phyloP scores from a whole-genome alignment of 2,797 vertebrate species.

The Anguilla marmorata region DNA sequence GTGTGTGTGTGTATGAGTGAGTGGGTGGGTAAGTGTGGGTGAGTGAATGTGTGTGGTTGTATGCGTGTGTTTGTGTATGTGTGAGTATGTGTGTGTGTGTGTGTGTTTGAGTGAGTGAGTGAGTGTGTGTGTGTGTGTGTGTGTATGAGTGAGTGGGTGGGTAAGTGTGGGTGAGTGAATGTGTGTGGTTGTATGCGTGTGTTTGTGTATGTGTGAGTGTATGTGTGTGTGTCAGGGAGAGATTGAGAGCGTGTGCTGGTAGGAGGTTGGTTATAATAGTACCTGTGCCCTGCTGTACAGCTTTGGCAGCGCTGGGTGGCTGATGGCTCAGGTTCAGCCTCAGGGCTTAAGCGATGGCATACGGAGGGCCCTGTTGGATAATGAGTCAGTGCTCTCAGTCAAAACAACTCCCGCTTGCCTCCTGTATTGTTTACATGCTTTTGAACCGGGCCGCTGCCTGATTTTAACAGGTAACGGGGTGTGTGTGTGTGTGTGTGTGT shows the following conservation, averaged over 20 bases:
- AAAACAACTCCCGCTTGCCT: slow-evolving; percentile 67
- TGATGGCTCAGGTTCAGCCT: slow-evolving; percentile 3
- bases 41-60: neutral
- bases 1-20: neutral
- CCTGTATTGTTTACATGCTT: slow-evolving; percentile 59
- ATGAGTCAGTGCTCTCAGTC: slow-evolving; percentile 68
- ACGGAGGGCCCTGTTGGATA: slow-evolving; percentile 55
- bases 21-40: neutral
- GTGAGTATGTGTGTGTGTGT: neutral
- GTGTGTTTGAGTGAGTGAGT: neutral
- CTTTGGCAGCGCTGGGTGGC: neutral
- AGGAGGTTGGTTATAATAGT: neutral
- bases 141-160: neutral
- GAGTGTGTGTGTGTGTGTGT: neutral
- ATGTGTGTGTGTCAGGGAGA: neutral
- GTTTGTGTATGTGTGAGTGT: neutral
- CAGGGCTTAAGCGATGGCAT: neutral
- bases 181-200: neutral
- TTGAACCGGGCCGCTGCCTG: slow-evolving; percentile 51
- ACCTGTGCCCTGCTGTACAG: neutral
- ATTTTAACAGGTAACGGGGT: slow-evolving; percentile 19
- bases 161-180: no score
- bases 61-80: neutral
- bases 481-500: neutral
- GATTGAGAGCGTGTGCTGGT: neutral